Conservation (phyloP, 2,113 vertebrate species). For the Indicator maculatus region DNA sequence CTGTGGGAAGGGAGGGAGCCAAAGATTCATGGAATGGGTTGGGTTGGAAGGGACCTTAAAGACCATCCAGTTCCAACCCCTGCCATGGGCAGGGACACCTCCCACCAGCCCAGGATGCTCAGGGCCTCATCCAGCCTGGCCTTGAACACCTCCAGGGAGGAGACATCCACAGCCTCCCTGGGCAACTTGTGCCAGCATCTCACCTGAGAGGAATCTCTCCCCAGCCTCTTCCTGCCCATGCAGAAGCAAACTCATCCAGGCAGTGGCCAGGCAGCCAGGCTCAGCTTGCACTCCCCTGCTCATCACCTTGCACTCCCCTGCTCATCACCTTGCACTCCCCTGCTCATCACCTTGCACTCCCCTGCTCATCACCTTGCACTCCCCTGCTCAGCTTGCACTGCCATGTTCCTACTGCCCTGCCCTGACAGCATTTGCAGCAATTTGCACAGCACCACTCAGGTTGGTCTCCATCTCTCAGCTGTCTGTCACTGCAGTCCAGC, state of each 20-base stretch:
- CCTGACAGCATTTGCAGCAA: not conserved
- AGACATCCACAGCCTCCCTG: too few species aligned
- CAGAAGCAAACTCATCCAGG: not conserved
- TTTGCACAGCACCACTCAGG: not conserved
- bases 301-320: too few species aligned
- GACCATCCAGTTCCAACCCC: too few species aligned
- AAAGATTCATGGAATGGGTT: too few species aligned
- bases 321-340: not conserved
- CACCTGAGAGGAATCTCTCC: not conserved
- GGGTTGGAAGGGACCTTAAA: too few species aligned
- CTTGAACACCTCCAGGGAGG: too few species aligned
- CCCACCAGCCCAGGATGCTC: too few species aligned
- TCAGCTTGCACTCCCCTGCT: not conserved
- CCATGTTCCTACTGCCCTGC: too few species aligned
- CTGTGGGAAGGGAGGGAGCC: not conserved
- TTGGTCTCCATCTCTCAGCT: not conserved
- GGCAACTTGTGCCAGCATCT: too few species aligned
- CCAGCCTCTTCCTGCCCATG: not conserved
- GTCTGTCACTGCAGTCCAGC: not conserved
- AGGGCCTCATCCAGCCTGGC: too few species aligned
- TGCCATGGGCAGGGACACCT: too few species aligned
- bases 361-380: too few species aligned
- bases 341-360: not conserved
- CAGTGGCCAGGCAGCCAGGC: not conserved
- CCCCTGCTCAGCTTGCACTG: not conserved